Evolutionary conservation across 2,113 vertebrate genomes (phyloP).

Genomic region (Ictidomys tridecemlineatus): DNA sequence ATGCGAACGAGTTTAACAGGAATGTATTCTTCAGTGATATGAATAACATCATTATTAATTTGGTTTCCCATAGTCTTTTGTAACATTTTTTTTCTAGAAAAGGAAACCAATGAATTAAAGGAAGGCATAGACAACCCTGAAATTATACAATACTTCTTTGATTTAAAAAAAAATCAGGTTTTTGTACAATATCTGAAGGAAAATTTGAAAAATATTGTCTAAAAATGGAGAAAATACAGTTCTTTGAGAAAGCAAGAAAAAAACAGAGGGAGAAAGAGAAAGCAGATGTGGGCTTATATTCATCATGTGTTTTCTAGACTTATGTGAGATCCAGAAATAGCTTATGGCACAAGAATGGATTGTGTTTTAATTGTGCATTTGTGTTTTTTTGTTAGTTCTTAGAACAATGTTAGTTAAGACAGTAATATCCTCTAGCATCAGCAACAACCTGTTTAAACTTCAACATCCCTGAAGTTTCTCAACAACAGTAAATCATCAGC

Average conservation of each 20-base stretch:
- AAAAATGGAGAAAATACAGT: not conserved
- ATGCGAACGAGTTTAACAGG: slow-evolving; percentile 18
- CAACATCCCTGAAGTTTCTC: not conserved
- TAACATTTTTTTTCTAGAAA: slow-evolving; percentile 18
- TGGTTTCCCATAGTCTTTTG: slow-evolving; percentile 29
- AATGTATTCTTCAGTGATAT: slow-evolving; percentile 14
- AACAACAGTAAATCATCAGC: not conserved
- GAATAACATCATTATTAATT: slow-evolving; percentile 66
- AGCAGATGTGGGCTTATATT: not conserved
- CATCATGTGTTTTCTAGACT: not conserved
- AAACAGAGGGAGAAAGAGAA: not conserved
- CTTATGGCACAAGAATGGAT: not conserved
- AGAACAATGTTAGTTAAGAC: not conserved
- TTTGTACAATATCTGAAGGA: not conserved
- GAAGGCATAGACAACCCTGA: slow-evolving; percentile 4
- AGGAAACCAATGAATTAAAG: slow-evolving; percentile 31
- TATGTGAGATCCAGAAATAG: not conserved
- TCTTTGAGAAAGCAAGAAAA: not conserved
- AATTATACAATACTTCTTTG: not conserved
- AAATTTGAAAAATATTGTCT: not conserved
- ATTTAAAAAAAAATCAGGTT: not conserved
- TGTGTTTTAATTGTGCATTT: not conserved
- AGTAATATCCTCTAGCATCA: not conserved
- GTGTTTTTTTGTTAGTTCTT: not conserved
- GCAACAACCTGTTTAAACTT: not conserved